Evolutionary conservation across 2,888 invertebrate genomes (phyloP).

Genomic region (Macaria notata): DNA sequence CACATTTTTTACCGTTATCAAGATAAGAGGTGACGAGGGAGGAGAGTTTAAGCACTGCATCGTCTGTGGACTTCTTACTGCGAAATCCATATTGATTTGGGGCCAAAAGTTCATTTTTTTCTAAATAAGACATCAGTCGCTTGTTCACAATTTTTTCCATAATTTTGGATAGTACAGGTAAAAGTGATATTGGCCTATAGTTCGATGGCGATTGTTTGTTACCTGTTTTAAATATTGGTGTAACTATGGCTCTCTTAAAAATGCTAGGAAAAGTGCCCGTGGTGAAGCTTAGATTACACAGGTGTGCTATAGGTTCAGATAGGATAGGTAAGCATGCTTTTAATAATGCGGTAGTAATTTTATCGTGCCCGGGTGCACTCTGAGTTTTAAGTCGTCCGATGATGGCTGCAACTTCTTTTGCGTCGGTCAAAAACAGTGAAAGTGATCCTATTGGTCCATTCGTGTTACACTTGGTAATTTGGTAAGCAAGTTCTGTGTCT

Average conservation of each 20-base stretch:
- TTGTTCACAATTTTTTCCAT: neutral
- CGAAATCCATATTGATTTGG: too few relatives aligned
- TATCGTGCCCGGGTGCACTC: neutral
- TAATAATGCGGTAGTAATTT: neutral
- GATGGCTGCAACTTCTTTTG: neutral
- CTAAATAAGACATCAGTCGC: neutral
- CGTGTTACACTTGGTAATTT: neutral
- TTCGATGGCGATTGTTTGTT: neutral
- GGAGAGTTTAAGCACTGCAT: too few relatives aligned
- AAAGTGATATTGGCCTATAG: neutral
- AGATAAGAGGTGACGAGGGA: too few relatives aligned
- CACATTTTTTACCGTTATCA: too few relatives aligned
- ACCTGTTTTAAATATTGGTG: neutral
- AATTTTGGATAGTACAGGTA: neutral
- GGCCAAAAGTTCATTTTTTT: neutral
- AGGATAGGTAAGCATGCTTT: neutral
- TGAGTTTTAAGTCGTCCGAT: neutral
- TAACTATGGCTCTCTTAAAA: neutral
- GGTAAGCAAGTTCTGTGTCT: neutral
- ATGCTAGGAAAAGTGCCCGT: neutral
- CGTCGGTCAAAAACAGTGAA: neutral
- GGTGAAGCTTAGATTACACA: neutral
- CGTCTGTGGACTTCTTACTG: too few relatives aligned
- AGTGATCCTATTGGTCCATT: neutral
- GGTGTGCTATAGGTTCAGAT: neutral